Percentiles rank a stretch among this genome's conserved stretches.
Conservation (phyloP, 2,888 invertebrate species). For the Temnothorax ravouxi region DNA sequence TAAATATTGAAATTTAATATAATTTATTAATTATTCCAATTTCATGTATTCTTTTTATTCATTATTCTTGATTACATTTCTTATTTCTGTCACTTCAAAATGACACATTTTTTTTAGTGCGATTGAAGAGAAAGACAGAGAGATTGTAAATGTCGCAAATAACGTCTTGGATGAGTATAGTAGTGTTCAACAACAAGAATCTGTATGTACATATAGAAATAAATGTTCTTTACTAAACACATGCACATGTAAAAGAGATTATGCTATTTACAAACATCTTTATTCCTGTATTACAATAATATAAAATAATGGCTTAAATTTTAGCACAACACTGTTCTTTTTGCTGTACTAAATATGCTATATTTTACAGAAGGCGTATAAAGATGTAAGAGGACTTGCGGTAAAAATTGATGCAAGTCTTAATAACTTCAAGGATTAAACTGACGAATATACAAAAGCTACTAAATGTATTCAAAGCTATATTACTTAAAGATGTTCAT, state of each 20-base stretch:
- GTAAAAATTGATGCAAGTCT: constrained; percentile 80
- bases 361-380: constrained; percentile 25
- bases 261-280: constrained; percentile 38
- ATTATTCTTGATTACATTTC: too few species aligned
- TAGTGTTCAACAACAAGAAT: too few species aligned
- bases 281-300: constrained; percentile 29
- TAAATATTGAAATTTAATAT: too few species aligned
- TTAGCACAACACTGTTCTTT: constrained; percentile 17
- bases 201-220: background rate
- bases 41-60: too few species aligned
- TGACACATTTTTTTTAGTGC: too few species aligned
- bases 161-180: too few species aligned
- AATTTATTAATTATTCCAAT: too few species aligned
- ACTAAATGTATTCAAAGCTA: constrained; percentile 67
- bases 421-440: constrained; percentile 81
- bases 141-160: too few species aligned
- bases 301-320: constrained; percentile 43
- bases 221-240: background rate
- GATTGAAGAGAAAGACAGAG: too few species aligned
- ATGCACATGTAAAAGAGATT: background rate
- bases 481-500: constrained; percentile 50
- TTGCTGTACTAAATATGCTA: background rate
- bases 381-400: constrained; percentile 31
- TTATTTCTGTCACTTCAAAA: too few species aligned
- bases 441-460: constrained; percentile 78